phyloP scores from a whole-genome alignment of 2,113 vertebrate species.

The Cebus imitator region DNA sequence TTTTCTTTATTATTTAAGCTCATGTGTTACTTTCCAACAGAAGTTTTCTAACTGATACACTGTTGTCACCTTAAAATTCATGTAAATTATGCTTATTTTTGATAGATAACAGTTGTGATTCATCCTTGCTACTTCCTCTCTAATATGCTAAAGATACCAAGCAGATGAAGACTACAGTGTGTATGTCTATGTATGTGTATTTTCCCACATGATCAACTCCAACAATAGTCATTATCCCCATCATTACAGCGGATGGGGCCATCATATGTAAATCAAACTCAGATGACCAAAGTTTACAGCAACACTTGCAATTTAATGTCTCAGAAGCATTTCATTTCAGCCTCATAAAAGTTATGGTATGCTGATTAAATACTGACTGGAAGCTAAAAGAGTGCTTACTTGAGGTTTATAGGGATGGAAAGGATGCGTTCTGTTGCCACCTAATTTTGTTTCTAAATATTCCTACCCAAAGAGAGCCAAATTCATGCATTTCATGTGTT shows the following conservation, averaged over 20 bases:
- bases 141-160: slow-evolving; percentile 29
- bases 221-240: slow-evolving; percentile 56
- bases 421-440: slow-evolving; percentile 76
- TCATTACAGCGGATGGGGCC: slow-evolving; percentile 60
- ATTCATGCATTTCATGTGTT: slow-evolving; percentile 59
- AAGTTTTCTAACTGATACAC: not conserved
- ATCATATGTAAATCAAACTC: slow-evolving; percentile 82
- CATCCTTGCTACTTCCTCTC: not conserved
- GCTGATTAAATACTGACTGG: slow-evolving; percentile 84
- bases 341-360: slow-evolving; percentile 83
- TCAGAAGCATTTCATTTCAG: slow-evolving; percentile 80
- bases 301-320: slow-evolving; percentile 82
- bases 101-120: not conserved
- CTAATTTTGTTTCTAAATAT: slow-evolving; percentile 80
- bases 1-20: not conserved
- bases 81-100: slow-evolving; percentile 11
- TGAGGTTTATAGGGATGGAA: slow-evolving; percentile 77
- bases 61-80: not conserved
- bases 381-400: slow-evolving; percentile 78
- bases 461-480: slow-evolving; percentile 69
- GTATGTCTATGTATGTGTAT: not conserved
- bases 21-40: not conserved
- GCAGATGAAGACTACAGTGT: not conserved
- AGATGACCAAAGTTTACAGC: slow-evolving; percentile 76
- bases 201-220: slow-evolving; percentile 58